Base-by-base conservation (phyloP, 2,113 vertebrate genomes). In the Tychaedon coryphoeus region DNA sequence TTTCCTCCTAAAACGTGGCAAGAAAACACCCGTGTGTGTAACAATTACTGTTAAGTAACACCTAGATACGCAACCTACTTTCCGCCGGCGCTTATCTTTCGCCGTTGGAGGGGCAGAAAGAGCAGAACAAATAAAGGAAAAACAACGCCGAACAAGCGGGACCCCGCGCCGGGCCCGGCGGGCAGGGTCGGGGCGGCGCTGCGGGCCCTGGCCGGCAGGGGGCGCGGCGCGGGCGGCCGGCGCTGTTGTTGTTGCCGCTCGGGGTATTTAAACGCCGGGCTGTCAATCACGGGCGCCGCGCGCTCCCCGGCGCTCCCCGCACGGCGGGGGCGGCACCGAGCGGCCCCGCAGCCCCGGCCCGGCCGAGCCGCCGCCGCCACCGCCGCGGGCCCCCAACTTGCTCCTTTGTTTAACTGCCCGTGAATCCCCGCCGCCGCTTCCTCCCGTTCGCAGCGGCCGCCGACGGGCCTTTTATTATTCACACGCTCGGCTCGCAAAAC, bases 201-300 rank as follows among this genome's bases (percentile, higher is more conserved):
- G 19, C 97, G 88, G 77, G 40, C 33, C 92, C 43, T 75, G 65
- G 42, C 97, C 98, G 90, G 97, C 88, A 98, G 98, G 96, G 97
- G 98, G 98, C 97, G 76, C 76, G 76, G 62, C 40, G 76, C 77
- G 53, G 76, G 61, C 75, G 38, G 50, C 76, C 36, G 48, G 15
- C 47, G 76, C 76, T 65, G 76, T 79, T 79, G 61, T 79, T 79
- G 76, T 79, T 42, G 76, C 75, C 75, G 75, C 75, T 78, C 75
- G 61, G 75, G 75, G 75, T 91, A 98, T 98, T 98, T 98, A 98
- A 98, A 98, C 98, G 96, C 91, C 98, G 98, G 96, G 97, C 98
- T 98, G 98, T 98, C 98, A 98, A 98, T 98, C 98, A 36, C 36
- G 36, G 36, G 36, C 36, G 36, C 36, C 36, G 36, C 36, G 36